Evolutionary conservation across 2,888 invertebrate species (phyloP), one percentile per base, ranked within the genome.

Genomic region (Heliconius sara): DNA sequence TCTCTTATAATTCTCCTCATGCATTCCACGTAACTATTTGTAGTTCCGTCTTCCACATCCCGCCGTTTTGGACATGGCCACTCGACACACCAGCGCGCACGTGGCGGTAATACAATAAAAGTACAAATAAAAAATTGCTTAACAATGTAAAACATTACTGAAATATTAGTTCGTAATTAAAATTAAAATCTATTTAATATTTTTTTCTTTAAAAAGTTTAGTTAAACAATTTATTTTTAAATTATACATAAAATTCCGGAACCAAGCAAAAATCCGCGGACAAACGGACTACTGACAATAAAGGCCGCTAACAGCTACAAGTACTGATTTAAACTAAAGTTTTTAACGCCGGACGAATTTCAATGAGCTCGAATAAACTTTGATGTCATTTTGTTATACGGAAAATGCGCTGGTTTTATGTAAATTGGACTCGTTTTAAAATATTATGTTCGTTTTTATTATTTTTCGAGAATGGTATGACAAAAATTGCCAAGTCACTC

Each of bases 241-340:
- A 71, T 71, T 71, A 27, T 30, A 10, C 12, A 52, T 27, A 52
- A 13, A 57, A 60, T 73, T 34, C 30, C 60, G 34, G 57, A 73
- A 52, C 30, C 34, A 73, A 73, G n/a, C 34, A 22, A 2, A 72
- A 57, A 10, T 57, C 30, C 30, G 72, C 52, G 72, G 25, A 76
- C 79, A 76, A 79, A 76, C 27, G 72, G n/a, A 76, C 76, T 76
- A 76, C 52, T 9, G 57, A 73, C 30, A 77, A 77, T 80, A 77
- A 80, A 80, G 77, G 73, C 67, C 73, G 77, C 67, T 60, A 73
- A 80, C 78, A 67, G 63, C 68, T 74, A 47, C 73, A 73, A 79
- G 68, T 81, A 67, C 73, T 79, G 76, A 79, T 81, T 81, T 79
- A 79, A 79, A n/a, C 76, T 81, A 76, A 63, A 68, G 68, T 43